Evolutionary conservation across 2,888 invertebrate species (phyloP), one percentile per base, ranked within the genome.

Genomic region (Brachycybe producta): DNA sequence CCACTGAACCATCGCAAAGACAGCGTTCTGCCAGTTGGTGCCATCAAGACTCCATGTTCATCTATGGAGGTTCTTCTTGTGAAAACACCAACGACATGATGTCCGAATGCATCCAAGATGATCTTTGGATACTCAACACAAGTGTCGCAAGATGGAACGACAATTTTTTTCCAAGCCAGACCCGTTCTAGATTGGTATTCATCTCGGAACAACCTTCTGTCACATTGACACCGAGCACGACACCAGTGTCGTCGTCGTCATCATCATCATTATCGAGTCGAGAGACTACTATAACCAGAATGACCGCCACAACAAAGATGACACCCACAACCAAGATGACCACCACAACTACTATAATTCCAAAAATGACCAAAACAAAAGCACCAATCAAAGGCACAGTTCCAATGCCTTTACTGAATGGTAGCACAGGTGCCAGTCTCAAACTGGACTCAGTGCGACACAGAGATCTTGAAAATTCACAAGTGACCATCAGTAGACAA

Each of bases 61-160:
- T 26, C 13, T 47, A 36, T n/a, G 47, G 47, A n/a, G 47, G 47
- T 13, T n/a, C 28, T 7, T 8, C 38, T 13, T 47, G 47, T 28
- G 21, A 24, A 26, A 34, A 47, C n/a, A 15, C 19, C 8, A 5
- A 8, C 8, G 21, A 7, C n/a, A 3, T 21, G 11, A 5, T 19
- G 7, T 17, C 39, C 2, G 47, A 39, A n/a, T 47, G 47, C 27
- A 1, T 47, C 7, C n/a, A 15, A 24, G 47, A 39, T 15, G 47
- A 47, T 27, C 26, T 47, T 8, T 47, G 47, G 47, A 38, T 17
- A 21, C 35, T 47, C 17, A 39, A 47, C 17, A 24, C 39, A 5
- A 39, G 26, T 15, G 5, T 17, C 5, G 44, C 5, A 15, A n/a
- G n/a, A n/a, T n/a, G n/a, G n/a, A 36, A 36, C n/a, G 15, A 5